phyloP scores from a whole-genome alignment of 2,797 vertebrate species.

The Tolypeutes matacus region DNA sequence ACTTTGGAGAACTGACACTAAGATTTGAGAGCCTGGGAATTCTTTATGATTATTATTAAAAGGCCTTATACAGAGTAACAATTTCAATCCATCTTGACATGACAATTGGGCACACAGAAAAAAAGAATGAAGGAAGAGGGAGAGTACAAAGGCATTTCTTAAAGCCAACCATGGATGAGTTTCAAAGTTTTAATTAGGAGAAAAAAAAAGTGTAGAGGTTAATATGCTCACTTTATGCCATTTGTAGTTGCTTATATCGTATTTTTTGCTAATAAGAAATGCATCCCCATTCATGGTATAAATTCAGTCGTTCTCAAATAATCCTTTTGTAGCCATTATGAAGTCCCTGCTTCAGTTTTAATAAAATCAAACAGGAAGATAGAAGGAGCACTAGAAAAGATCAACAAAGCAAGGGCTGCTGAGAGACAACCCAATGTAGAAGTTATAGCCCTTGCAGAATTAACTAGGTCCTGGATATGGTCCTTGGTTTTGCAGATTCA shows the following conservation, averaged over 20 bases:
- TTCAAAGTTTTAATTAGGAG: background rate
- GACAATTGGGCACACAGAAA: background rate
- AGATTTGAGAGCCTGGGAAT: background rate
- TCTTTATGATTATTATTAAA: background rate
- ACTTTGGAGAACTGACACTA: background rate
- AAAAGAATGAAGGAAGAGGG: background rate
- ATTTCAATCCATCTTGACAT: background rate
- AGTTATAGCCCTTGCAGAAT: background rate
- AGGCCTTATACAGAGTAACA: background rate
- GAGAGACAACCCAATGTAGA: background rate
- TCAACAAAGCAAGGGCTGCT: background rate
- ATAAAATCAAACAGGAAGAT: background rate
- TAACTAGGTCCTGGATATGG: background rate
- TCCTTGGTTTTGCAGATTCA: background rate
- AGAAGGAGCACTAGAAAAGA: background rate
- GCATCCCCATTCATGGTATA: background rate
- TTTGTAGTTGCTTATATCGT: background rate
- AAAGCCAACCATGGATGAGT: background rate
- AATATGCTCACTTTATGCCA: background rate
- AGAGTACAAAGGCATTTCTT: background rate
- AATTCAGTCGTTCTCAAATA: conserved; percentile 23
- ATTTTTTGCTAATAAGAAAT: background rate
- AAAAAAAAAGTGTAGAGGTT: background rate
- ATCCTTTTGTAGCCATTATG: background rate
- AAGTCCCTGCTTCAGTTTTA: background rate